These are phyloP conservation scores for Catagonus wagneri DNA, from an alignment of 2,113 vertebrate genomes.

Conservation along the genomic window DNA sequence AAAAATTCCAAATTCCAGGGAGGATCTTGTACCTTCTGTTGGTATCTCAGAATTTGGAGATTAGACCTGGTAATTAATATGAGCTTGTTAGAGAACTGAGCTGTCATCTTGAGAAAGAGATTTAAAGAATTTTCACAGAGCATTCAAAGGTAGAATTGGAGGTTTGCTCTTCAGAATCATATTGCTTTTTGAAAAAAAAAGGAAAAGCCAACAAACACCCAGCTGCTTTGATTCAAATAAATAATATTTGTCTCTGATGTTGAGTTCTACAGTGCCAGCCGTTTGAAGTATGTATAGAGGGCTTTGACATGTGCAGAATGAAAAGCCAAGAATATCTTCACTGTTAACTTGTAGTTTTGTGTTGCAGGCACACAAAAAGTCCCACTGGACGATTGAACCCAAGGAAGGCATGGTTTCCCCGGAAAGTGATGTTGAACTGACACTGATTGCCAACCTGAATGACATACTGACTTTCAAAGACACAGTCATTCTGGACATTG, in stretches of 20 bases:
- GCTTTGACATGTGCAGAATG: constrained; percentile 50
- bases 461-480: constrained; percentile 89
- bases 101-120: constrained; percentile 52
- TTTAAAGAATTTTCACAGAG: constrained; percentile 43
- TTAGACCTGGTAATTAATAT: constrained; percentile 52
- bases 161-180: constrained; percentile 55
- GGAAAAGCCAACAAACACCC: constrained; percentile 65
- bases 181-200: constrained; percentile 40
- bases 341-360: constrained; percentile 38
- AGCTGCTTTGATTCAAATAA: constrained; percentile 67
- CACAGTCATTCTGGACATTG: constrained; percentile 86
- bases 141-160: constrained; percentile 59
- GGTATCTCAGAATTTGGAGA: constrained; percentile 46
- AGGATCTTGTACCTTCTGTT: not conserved
- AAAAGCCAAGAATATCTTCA: constrained; percentile 51
- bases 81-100: constrained; percentile 38
- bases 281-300: constrained; percentile 43
- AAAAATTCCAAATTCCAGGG: constrained; percentile 49
- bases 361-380: constrained; percentile 84
- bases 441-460: constrained; percentile 89
- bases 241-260: constrained; percentile 67
- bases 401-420: constrained; percentile 88
- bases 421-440: constrained; percentile 83
- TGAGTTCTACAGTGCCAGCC: not conserved
- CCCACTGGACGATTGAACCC: constrained; percentile 90